Base-by-base conservation (phyloP, 2,797 vertebrate genomes). In the Vireo griseus region DNA sequence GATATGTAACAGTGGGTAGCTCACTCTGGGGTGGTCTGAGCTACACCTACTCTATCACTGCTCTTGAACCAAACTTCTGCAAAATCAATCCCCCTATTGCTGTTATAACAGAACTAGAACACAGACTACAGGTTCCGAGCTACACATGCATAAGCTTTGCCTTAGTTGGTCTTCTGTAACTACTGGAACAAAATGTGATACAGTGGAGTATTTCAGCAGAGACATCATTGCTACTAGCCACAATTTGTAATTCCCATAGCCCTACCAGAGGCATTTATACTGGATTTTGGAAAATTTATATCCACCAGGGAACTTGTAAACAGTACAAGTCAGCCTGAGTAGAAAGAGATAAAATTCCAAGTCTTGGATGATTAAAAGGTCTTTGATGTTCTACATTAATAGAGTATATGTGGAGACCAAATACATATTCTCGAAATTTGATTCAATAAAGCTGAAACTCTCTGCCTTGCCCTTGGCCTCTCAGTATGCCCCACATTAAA, bases 401-500 rank as follows among this genome's bases (percentile, higher is more conserved):
- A 75, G 69, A 75, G 15, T 31, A 16, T 78, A 84, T 6, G 3
- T 71, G 51, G 71, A 95, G 78, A 90, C 66, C 52, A 80, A 95
- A 88, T 87, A 75, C 65, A 62, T 59, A 68, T 58, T 84, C 71
- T 94, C 47, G 85, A 92, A 92, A 92, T 87, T 78, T 91, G 91
- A 86, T 94, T 94, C 74, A 81, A 35, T 91, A 88, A 96, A 91
- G 67, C 35, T 80, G 54, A 90, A 88, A 74, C 65, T 85, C 59
- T 74, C 45, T 74, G 63, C 50, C 33, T 88, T 83, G 68, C 71
- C 73, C 61, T 88, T 82, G 92, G 87, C 81, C 91, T 95, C 42
- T 19, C 24, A 83, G 88, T 44, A 48, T 21, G 65, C 63, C 58
- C 88, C 61, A 77, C 82, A 89, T 90, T 95, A 90, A 95, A 97